Percentiles rank a stretch among this genome's conserved stretches.
Conservation (phyloP, 1,140 invertebrate species). For the Drusus annulatus region DNA sequence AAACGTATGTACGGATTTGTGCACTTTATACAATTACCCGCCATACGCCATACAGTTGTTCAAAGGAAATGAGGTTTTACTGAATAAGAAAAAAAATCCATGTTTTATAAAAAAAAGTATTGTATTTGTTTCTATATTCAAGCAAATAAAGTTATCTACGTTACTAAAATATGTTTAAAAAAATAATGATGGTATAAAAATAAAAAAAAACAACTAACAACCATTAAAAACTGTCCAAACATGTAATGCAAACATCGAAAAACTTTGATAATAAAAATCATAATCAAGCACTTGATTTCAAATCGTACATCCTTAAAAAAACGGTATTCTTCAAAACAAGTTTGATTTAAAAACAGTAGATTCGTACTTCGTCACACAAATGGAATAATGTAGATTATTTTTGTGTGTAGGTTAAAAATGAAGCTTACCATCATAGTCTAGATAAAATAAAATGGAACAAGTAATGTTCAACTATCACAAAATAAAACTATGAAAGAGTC, state of each 20-base stretch:
- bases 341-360: not conserved
- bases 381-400: conserved; percentile 1
- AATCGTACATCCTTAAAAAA: too few species aligned
- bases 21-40: too few species aligned
- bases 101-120: not conserved
- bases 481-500: conserved; percentile 46
- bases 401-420: not conserved
- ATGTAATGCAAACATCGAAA: too few species aligned
- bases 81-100: conserved; percentile 8
- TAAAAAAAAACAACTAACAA: conserved; percentile 29
- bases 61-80: conserved; percentile 1
- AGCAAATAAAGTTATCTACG: conserved; percentile 21
- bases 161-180: conserved; percentile 26
- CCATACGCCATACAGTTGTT: too few species aligned
- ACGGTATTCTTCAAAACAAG: too few species aligned
- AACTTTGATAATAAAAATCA: too few species aligned
- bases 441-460: conserved; percentile 18
- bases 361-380: not conserved
- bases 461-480: conserved; percentile 55
- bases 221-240: not conserved
- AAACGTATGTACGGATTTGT: too few species aligned
- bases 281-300: too few species aligned
- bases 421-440: conserved; percentile 7
- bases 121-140: not conserved
- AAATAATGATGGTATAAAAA: conserved; percentile 33